Evolutionary conservation across 2,888 invertebrate species (phyloP), one percentile per base, ranked within the genome.

Genomic region (Cyclophora punctaria): DNA sequence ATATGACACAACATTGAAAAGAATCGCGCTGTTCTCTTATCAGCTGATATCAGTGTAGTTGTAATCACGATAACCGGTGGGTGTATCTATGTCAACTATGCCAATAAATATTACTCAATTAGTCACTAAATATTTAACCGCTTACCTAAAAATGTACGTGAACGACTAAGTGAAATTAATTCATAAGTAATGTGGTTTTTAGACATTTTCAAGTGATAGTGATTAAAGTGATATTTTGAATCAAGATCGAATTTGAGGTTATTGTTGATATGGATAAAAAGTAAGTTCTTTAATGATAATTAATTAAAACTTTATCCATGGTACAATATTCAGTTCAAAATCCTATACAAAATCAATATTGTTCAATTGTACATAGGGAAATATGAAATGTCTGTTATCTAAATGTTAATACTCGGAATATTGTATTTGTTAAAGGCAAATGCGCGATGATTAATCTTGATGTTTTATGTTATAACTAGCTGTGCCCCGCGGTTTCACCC

Each of bases 51-150:
- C 60, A 57, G 48, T 49, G 34, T 50, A 4, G 48, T 48, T 50
- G 47, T 47, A 53, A 56, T 52, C 56, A 50, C 55, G 60, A 61
- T 63, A 63, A 61, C 49, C 49, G 43, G 35, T 60, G 57, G 56
- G 61, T 61, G 61, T 60, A 52, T 44, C 52, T 20, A 43, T 6
- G 34, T 48, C 35, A 51, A 20, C 55, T 46, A 44, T 46, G 50
- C 44, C 34, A 49, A 41, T 20, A 7, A 7, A 7, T 46, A 42
- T 43, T 43, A 7, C 20, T 43, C 20, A 20, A 7, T 7, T 20
- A 20, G 42, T 43, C 20, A 43, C 7, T 3, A 43, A 43, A 7
- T 5, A 43, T 43, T 43, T 20, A 43, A 43, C n/a, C 20, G 42
- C 42, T 43, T 20, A 43, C 5, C 4, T 4, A 20, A 5, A 7